Percentiles rank a stretch among this genome's conserved stretches.
phyloP scores from a whole-genome alignment of 2,113 vertebrate genomes.

The Lophochroa leadbeateri region DNA sequence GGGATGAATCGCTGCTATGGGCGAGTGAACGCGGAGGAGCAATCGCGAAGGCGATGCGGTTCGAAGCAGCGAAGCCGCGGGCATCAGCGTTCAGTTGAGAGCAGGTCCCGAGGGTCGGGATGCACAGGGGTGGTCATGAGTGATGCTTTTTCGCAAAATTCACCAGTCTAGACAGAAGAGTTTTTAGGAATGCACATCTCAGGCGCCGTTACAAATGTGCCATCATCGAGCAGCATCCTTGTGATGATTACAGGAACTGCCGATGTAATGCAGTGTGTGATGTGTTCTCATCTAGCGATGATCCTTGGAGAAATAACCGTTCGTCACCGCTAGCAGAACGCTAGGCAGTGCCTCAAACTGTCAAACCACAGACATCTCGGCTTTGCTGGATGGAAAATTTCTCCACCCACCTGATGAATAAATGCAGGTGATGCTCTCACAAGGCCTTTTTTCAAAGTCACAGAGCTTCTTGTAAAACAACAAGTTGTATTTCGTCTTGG shows the following conservation, averaged over 20 bases:
- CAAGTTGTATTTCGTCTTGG: neutral
- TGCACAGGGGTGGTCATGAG: neutral
- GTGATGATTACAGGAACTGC: neutral
- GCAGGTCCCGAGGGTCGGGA: neutral
- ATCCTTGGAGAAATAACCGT: neutral
- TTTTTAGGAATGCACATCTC: neutral
- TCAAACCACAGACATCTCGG: neutral
- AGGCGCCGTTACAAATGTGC: neutral
- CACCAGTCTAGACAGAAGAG: neutral
- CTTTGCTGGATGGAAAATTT: neutral
- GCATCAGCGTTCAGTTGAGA: neutral
- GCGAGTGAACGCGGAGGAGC: neutral
- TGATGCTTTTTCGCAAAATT: neutral
- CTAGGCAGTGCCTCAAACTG: neutral
- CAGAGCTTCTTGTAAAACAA: neutral
- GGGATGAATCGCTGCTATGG: fast-evolving
- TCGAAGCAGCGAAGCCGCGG: neutral
- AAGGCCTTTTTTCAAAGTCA: neutral
- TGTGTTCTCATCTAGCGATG: neutral
- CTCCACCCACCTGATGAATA: neutral
- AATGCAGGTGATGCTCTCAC: neutral
- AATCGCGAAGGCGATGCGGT: neutral
- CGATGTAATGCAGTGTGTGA: neutral
- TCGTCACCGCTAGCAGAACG: neutral
- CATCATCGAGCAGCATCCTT: neutral